Evolutionary conservation across 2,888 invertebrate genomes (phyloP).

Genomic region (Megastigmus dorsalis): DNA sequence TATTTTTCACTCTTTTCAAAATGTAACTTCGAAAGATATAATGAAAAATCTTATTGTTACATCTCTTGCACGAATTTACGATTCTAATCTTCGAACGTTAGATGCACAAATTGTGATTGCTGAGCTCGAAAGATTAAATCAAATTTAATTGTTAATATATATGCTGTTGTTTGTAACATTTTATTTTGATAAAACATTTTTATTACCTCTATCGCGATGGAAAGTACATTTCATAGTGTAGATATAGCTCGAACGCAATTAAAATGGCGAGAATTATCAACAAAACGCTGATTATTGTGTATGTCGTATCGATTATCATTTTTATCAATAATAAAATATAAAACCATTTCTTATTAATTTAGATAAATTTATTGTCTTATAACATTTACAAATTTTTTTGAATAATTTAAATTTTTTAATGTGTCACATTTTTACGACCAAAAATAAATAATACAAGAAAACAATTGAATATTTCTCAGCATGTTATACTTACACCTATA

Average conservation of each 20-base stretch:
- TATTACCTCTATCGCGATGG: conserved; percentile 42
- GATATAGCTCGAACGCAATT: conserved; percentile 65
- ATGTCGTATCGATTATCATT: conserved; percentile 33
- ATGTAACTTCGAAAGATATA: conserved; percentile 55
- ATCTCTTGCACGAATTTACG: conserved; percentile 63
- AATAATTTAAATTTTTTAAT: background rate
- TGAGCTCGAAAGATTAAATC: background rate
- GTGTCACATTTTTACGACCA: conserved; percentile 8
- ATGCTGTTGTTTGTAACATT: too few species aligned
- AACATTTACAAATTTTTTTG: background rate
- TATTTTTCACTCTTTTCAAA: conserved; percentile 62
- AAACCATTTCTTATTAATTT: too few species aligned
- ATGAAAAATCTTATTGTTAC: conserved; percentile 58
- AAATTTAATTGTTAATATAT: conserved; percentile 10
- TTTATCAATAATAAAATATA: too few species aligned
- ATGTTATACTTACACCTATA: too few species aligned
- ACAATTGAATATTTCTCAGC: conserved; percentile 22
- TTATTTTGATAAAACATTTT: background rate
- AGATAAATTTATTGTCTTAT: conserved; percentile 40
- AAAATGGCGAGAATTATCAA: conserved; percentile 54
- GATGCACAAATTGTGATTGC: conserved; percentile 37
- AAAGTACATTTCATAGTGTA: conserved; percentile 67
- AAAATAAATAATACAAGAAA: conserved; percentile 11
- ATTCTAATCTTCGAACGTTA: conserved; percentile 34
- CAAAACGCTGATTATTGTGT: background rate